Evolutionary conservation across 1,140 invertebrate species (phyloP), one percentile per base, ranked within the genome.

Genomic region (Nebria ingens): DNA sequence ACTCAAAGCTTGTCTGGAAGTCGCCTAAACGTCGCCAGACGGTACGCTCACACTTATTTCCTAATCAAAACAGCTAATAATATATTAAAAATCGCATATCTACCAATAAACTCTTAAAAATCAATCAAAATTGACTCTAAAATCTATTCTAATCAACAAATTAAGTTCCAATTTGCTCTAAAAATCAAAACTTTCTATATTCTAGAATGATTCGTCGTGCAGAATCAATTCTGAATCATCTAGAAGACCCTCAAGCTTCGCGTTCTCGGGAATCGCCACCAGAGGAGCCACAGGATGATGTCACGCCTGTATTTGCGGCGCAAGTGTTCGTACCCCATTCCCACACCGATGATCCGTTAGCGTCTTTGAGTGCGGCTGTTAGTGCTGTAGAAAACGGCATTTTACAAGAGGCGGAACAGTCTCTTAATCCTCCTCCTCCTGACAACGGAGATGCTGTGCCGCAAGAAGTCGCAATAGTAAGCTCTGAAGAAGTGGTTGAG

Each of bases 1-100:
- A 68, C 66, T n/a, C 68, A 70, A 19, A 71, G 68, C 54, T 62
- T 76, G 19, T 68, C 72, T 11, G 65, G 67, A n/a, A 73, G 73
- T 53, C 63, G 76, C 25, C 53, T 77, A 2, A 65, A 67, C 53
- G 65, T 75, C 2, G 75, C 73, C 17, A 58, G 65, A 54, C 61
- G 68, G 59, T 67, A 51, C 12, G 25, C n/a, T n/a, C n/a, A n/a
- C n/a, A n/a, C n/a, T n/a, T n/a, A n/a, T n/a, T n/a, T n/a, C n/a
- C n/a, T n/a, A n/a, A n/a, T n/a, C n/a, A n/a, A n/a, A n/a, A n/a
- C n/a, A n/a, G n/a, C n/a, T n/a, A n/a, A n/a, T n/a, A n/a, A n/a
- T n/a, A n/a, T n/a, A n/a, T n/a, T n/a, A n/a, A n/a, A n/a, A n/a
- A n/a, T n/a, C n/a, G n/a, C n/a, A n/a, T n/a, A n/a, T n/a, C n/a